Percentiles rank a stretch among this genome's conserved stretches.
These are phyloP conservation scores for Pseudorhombus dupliciocellatus DNA, from an alignment of 2,113 vertebrate genomes.

Conservation along the genomic window DNA sequence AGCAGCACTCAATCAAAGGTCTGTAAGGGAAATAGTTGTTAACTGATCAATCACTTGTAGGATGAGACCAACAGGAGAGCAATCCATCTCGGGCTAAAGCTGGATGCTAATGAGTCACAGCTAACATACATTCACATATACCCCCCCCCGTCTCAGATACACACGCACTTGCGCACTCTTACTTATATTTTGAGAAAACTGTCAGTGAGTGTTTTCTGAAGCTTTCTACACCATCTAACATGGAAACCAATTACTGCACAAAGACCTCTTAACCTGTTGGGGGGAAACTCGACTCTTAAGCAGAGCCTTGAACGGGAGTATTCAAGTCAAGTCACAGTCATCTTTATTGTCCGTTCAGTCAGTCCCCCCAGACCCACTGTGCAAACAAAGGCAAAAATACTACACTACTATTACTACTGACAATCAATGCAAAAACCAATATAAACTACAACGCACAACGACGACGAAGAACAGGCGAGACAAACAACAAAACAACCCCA, in stretches of 20 bases:
- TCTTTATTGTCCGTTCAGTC: no score
- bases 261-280: background rate
- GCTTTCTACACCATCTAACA: no score
- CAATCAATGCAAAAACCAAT: no score
- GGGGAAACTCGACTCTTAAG: background rate
- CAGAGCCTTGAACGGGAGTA: background rate
- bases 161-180: background rate
- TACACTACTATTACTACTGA: no score
- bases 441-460: no score
- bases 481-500: no score
- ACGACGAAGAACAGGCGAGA: no score
- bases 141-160: background rate
- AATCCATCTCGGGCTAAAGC: constrained; percentile 59
- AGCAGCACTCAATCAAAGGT: constrained; percentile 68
- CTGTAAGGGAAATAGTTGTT: constrained; percentile 69
- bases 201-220: no score
- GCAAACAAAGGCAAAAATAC: no score
- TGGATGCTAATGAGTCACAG: constrained; percentile 39
- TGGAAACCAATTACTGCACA: background rate
- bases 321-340: no score
- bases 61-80: constrained; percentile 49
- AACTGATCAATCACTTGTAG: constrained; percentile 72
- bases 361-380: no score
- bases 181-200: background rate
- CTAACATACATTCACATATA: constrained; percentile 12